A percentile compares a stretch with the other conserved stretches of the same genome.
phyloP scores from a whole-genome alignment of 2,888 invertebrate species.

The Phoenoteleia sp. region DNA sequence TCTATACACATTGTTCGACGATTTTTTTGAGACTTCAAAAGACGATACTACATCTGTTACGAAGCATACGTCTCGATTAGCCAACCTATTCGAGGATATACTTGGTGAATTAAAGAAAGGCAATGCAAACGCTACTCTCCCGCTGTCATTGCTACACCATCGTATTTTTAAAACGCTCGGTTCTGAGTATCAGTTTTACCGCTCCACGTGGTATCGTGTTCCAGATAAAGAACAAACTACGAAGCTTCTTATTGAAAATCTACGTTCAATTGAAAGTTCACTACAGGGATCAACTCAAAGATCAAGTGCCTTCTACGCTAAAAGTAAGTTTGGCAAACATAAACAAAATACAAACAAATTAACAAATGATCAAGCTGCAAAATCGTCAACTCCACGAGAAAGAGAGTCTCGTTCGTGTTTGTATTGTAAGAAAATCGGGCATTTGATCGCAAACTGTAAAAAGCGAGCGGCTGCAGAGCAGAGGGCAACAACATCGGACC shows the following conservation, averaged over 20 bases:
- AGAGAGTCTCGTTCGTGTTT: conserved; percentile 52
- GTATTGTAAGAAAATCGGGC: conserved; percentile 69
- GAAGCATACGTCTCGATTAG: conserved; percentile 43
- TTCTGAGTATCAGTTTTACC: conserved; percentile 69
- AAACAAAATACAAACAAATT: conserved; percentile 35
- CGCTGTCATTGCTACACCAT: conserved; percentile 71
- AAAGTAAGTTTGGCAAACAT: conserved; percentile 23
- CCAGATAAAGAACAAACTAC: conserved; percentile 69
- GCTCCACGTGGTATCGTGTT: conserved; percentile 72
- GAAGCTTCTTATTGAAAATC: conserved; percentile 68
- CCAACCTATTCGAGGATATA: conserved; percentile 73
- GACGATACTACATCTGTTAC: conserved; percentile 58
- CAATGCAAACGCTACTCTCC: conserved; percentile 61
- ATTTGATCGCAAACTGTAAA: conserved; percentile 61
- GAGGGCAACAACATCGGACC: background rate
- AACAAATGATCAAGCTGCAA: background rate
- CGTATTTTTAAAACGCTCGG: conserved; percentile 74
- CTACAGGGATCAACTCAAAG: conserved; percentile 38
- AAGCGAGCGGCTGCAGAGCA: conserved; percentile 51
- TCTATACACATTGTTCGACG: conserved; percentile 72
- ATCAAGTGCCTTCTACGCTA: conserved; percentile 60
- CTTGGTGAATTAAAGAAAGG: conserved; percentile 60
- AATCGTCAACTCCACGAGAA: conserved; percentile 1
- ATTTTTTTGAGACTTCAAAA: conserved; percentile 58
- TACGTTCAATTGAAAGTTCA: conserved; percentile 65